These are phyloP conservation scores for Adelosebastes latens DNA, from an alignment of 2,797 vertebrate genomes.

Conservation along the genomic window DNA sequence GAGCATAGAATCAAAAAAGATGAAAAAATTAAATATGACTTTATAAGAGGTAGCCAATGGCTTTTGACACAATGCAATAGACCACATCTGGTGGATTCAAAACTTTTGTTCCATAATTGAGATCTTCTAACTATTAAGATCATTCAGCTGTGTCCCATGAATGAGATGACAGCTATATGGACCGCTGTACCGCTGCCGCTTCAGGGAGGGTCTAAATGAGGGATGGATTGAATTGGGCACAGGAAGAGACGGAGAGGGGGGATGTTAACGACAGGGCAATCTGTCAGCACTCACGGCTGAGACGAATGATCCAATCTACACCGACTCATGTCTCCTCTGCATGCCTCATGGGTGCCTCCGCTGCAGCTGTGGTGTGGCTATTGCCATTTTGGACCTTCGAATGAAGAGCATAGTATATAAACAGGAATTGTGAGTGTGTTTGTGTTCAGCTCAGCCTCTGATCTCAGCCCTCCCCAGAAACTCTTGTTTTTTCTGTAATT, in stretches of 20 bases:
- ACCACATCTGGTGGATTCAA: not conserved
- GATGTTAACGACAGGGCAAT: conserved; percentile 63
- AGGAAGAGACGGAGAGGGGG: conserved; percentile 48
- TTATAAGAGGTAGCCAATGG: not conserved
- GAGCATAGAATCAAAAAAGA: not conserved
- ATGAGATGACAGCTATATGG: conserved; percentile 40
- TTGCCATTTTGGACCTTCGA: not conserved
- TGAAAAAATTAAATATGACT: not conserved
- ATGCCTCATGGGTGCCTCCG: conserved; percentile 34
- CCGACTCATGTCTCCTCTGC: conserved; percentile 36
- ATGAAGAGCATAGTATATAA: not conserved
- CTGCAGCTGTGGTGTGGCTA: conserved; percentile 20
- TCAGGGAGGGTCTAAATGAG: conserved; percentile 44
- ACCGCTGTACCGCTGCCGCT: conserved; percentile 39
- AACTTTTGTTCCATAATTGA: conserved; percentile 6
- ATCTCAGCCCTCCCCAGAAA: not conserved
- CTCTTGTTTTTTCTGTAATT: not conserved
- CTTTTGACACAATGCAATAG: not conserved
- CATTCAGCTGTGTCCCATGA: conserved; percentile 12
- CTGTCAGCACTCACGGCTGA: conserved; percentile 68
- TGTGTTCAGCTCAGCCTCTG: not conserved
- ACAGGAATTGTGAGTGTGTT: not conserved
- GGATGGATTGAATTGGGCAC: conserved; percentile 43
- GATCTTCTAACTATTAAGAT: conserved; percentile 26
- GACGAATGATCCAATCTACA: conserved; percentile 75